Evolutionary conservation across 2,888 invertebrate species (phyloP).

Genomic region (Monochamus alternatus): DNA sequence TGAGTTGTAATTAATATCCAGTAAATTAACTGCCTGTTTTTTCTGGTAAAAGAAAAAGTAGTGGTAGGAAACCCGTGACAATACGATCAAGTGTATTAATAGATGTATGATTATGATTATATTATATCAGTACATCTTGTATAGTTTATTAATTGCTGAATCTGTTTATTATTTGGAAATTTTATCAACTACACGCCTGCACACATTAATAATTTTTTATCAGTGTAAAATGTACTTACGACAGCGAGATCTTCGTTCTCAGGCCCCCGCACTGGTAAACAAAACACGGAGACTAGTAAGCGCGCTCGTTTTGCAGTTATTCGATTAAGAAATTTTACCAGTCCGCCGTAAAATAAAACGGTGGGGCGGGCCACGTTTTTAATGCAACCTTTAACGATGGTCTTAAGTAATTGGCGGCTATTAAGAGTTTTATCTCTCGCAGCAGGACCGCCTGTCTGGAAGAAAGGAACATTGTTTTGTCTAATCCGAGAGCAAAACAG

Average conservation of each 20-base stretch:
- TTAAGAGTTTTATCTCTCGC: neutral
- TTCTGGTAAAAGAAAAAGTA: too few species aligned
- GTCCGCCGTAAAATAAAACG: neutral
- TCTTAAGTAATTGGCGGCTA: constrained; percentile 6
- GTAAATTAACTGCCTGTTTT: too few species aligned
- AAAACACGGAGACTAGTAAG: constrained; percentile 1
- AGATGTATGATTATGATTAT: too few species aligned
- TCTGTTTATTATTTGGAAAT: too few species aligned
- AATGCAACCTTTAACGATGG: neutral
- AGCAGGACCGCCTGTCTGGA: neutral
- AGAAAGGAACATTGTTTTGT: constrained; percentile 5
- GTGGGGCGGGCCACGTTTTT: neutral
- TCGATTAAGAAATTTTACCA: constrained; percentile 9
- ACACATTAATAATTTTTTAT: too few species aligned
- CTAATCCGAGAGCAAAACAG: neutral
- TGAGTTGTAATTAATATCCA: too few species aligned
- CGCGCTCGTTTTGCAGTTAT: neutral
- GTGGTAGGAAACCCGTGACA: too few species aligned
- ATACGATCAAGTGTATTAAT: too few species aligned
- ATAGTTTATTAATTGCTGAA: too few species aligned
- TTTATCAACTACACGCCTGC: too few species aligned
- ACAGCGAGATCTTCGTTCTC: neutral
- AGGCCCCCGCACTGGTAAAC: neutral
- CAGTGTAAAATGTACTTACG: too few species aligned
- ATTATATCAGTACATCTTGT: too few species aligned